Evolutionary conservation across 2,888 invertebrate genomes (phyloP), one percentile per base, ranked within the genome.

Genomic region (Drosophila kanekoi): DNA sequence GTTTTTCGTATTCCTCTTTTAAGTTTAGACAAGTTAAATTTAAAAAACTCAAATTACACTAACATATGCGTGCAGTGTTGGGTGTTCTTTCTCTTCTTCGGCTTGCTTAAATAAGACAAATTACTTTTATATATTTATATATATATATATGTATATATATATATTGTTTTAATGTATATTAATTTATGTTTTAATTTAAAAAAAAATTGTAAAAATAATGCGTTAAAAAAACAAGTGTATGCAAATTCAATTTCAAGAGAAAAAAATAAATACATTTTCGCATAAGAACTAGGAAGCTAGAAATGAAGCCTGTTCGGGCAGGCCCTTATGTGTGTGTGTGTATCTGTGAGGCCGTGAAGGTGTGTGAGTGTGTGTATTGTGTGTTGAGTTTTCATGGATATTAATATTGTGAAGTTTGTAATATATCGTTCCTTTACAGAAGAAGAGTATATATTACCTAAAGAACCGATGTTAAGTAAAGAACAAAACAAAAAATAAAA

Each of bases 81-180:
- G 75, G 68, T 72, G 37, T 51, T 62, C 37, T 58, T 47, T 10
- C 37, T 49, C 47, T 63, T 11, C 14, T 44, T 41, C 66, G 51
- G 45, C 43, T 58, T 67, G 52, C 48, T 89, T 81, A 81, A 77
- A 72, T 72, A 79, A 81, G 67, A 72, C 67, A 71, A 78, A 73
- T 62, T 58, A 69, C 69, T 20, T 59, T 44, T 60, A 74, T 54
- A 57, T 65, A 61, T 56, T 62, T 61, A 51, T 69, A 64, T 64
- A 56, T 56, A 67, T 40, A 43, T 37, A 56, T 41, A 32, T 4
- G 32, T 43, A 37, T 43, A 43, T 52, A 41, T 45, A 56, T 68
- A 52, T 58, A 20, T 48, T 51, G 4, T 37, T 18, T 49, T 51
- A 40, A 77, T 66, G 64, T 57, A 63, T 57, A 58, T 49, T 44